Conservation (phyloP, 2,113 vertebrate genomes). For the Thinocorus orbignyianus region DNA sequence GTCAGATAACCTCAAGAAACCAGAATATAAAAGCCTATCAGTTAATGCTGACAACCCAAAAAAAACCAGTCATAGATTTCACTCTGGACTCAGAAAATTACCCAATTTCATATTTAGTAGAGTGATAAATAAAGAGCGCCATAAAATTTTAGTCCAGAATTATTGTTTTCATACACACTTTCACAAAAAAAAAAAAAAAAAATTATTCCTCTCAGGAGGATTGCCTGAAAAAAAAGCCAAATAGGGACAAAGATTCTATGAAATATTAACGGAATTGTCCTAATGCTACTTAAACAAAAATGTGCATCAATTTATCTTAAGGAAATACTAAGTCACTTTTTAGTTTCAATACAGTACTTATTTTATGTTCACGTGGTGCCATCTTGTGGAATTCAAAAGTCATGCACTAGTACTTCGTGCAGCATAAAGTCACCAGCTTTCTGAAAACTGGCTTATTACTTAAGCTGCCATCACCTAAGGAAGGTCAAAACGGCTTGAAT, state of each 20-base stretch:
- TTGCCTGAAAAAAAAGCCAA: not conserved
- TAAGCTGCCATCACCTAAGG: not conserved
- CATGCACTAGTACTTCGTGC: not conserved
- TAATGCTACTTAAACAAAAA: not conserved
- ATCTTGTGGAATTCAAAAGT: not conserved
- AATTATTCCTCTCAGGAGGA: not conserved
- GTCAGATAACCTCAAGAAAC: not conserved
- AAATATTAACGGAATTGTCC: not conserved
- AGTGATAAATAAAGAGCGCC: not conserved
- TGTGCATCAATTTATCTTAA: fast-evolving
- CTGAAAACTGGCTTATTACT: not conserved
- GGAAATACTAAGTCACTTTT: not conserved
- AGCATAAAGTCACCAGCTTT: fast-evolving
- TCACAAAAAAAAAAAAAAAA: not conserved
- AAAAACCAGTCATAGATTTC: not conserved
- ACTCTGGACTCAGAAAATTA: not conserved
- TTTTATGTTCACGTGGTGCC: not conserved
- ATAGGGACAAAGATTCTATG: not conserved
- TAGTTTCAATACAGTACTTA: fast-evolving
- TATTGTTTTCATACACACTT: not conserved
- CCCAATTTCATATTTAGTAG: not conserved
- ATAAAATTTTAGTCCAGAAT: not conserved
- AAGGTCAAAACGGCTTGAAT: not conserved
- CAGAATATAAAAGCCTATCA: not conserved
- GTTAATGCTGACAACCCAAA: not conserved